Percentiles rank a stretch among this genome's conserved stretches.
phyloP scores from a whole-genome alignment of 23 tunicate species.

The Botrylloides violaceus region DNA sequence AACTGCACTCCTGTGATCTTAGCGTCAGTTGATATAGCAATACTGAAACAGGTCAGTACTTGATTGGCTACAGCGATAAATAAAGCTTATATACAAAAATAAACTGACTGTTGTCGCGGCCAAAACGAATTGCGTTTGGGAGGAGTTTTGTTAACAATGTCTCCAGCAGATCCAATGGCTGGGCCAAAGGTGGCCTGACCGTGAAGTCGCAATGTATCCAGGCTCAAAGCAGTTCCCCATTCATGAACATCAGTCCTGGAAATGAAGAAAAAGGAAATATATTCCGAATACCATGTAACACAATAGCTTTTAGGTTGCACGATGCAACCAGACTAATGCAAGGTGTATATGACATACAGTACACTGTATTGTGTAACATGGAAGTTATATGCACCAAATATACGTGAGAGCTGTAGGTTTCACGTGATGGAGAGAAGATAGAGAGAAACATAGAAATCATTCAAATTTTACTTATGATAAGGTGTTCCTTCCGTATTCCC shows the following conservation, averaged over 20 bases:
- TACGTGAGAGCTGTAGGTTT: too few species aligned
- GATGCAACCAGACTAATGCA: too few species aligned
- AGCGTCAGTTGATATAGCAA: slow-evolving; percentile 64
- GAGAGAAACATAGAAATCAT: too few species aligned
- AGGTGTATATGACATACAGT: too few species aligned
- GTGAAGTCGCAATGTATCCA: slow-evolving; percentile 65
- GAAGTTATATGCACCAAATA: too few species aligned
- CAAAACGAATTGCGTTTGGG: slow-evolving; percentile 2
- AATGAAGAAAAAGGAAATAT: too few species aligned
- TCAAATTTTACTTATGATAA: slow-evolving; percentile 7
- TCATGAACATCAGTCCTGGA: slow-evolving; percentile 44
- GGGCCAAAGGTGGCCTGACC: slow-evolving; percentile 68
- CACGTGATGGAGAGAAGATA: too few species aligned
- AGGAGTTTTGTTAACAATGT: background rate
- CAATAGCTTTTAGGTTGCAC: too few species aligned
- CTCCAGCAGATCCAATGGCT: slow-evolving; percentile 15
- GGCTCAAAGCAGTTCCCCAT: slow-evolving; percentile 65
- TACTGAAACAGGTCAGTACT: slow-evolving; percentile 25
- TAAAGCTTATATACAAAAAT: background rate
- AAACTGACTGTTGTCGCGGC: slow-evolving; percentile 28
- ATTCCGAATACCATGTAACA: too few species aligned
- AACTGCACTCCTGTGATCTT: slow-evolving; percentile 72
- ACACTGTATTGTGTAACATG: too few species aligned
- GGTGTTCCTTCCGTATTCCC: slow-evolving; percentile 5
- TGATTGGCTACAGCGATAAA: background rate